Base-by-base conservation (phyloP, 2,113 vertebrate species). In the Nanorana parkeri region DNA sequence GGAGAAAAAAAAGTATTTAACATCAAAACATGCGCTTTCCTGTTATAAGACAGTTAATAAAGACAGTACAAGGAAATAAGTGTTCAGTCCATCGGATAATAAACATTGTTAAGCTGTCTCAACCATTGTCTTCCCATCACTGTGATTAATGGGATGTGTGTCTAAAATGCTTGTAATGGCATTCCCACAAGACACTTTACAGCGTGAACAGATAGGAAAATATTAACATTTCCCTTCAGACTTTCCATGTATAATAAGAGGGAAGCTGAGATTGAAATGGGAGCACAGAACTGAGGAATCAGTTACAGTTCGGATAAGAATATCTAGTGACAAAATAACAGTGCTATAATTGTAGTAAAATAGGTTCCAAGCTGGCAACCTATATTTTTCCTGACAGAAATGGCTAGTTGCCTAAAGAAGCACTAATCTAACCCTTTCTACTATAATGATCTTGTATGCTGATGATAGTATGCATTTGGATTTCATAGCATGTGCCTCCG, bases 131-230 rank as follows among this genome's bases (percentile, higher is more conserved):
- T 81, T 74, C 60, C 79, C 17, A 83, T 83, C 80, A 83, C 63
- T n/a, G 72, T 76, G 80, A 83, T 83, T 83, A 83, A 83, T 83
- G 80, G 52, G 80, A 83, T 47, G 72, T 51, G 76, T 76, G 80
- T 83, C 80, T 83, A 75, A 67, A 83, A 83, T 66, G 80, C 80
- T 83, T 76, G 80, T 83, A 83, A 76, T 83, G 72, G 80, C 80
- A 68, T 68, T 76, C 80, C 72, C 80, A 32, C 72, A 68, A 76
- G 80, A 60, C 72, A 83, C 52, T 83, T 83, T 83, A 83, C 72
- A 68, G 80, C 71, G 58, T 83, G 26, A 64, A 51, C 71, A 76
- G 80, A 76, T 83, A 76, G 71, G 72, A 76, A 83, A 76, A 83
- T 83, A 76, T 83, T 75, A 83, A 66, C 80, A 83, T 76, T 76